Base-by-base conservation (phyloP, 2,113 vertebrate genomes). In the Bombycilla garrulus region DNA sequence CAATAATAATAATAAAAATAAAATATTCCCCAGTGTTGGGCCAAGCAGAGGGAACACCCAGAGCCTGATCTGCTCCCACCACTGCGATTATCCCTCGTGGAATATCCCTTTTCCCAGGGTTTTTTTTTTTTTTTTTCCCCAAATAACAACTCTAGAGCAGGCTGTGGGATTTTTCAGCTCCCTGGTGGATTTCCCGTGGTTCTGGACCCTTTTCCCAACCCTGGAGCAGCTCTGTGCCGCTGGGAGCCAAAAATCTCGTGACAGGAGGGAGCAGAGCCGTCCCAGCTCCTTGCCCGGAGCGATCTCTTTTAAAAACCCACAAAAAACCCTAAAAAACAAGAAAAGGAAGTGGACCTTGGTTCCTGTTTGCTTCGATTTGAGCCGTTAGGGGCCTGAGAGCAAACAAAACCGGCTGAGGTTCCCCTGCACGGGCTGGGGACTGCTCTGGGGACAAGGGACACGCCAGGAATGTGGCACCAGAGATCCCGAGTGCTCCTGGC, bases 151-250 rank as follows among this genome's bases (percentile, higher is more conserved):
- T 15, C 21, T 33, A 45, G 28, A 36, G 38, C 15, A n/a, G 28
- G 8, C 5, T 17, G 24, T 16, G 50, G 28, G 6, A 8, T 81
- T 5, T 0, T 17, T 22, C 1, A 2, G 3, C 80, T 62, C 18
- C 20, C n/a, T 5, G 0, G 17, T 4, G 1, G 12, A 3, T 1
- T 82, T 79, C 36, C 71, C 0, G 2, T 1, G 0, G 22, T 53
- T 71, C 31, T 14, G 4, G 44, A 36, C 20, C 62, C 53, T 64
- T 83, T 60, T 89, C 42, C 66, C 26, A 2, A 8, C 10, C 29
- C 66, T 2, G 4, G 40, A 74, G 74, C 11, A 25, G n/a, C 1
- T 57, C 1, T 3, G 15, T 40, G 35, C 9, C 42, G 23, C 6
- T 31, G 4, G 2, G 12, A 87, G 21, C 12, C 54, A 29, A 42